phyloP scores from a whole-genome alignment of 2,888 invertebrate species.

The Thecocarcelia acutangulata region DNA sequence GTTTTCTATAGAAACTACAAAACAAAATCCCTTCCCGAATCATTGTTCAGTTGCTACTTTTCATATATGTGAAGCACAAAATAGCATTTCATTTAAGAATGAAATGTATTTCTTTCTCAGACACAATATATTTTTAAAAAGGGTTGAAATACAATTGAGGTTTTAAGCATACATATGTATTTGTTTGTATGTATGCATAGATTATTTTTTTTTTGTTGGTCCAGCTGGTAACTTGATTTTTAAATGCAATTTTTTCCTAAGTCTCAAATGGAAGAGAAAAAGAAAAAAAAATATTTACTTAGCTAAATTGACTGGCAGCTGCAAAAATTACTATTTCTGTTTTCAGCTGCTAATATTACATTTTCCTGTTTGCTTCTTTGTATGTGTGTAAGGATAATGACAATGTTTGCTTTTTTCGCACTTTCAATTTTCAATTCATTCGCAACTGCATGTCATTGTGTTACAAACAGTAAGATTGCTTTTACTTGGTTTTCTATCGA shows the following conservation, averaged over 20 bases:
- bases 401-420: constrained; percentile 17
- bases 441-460: constrained; percentile 55
- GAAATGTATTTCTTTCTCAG: too few species aligned
- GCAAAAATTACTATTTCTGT: constrained; percentile 26
- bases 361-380: background rate
- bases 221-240: constrained; percentile 17
- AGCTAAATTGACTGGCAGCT: constrained; percentile 53
- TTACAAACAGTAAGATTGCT: constrained; percentile 38
- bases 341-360: background rate
- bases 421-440: background rate
- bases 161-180: too few species aligned
- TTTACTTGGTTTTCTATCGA: constrained; percentile 2
- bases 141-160: too few species aligned
- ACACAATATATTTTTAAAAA: too few species aligned
- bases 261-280: background rate
- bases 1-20: too few species aligned
- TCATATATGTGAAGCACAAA: too few species aligned
- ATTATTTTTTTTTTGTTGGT: constrained; percentile 6
- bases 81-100: too few species aligned
- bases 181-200: too few species aligned
- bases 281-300: constrained; percentile 44
- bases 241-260: constrained; percentile 44
- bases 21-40: too few species aligned
- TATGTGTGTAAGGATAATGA: constrained; percentile 40
- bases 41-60: too few species aligned